Conservation (phyloP, 2,888 invertebrate species). For the Dryobotodes eremita region DNA sequence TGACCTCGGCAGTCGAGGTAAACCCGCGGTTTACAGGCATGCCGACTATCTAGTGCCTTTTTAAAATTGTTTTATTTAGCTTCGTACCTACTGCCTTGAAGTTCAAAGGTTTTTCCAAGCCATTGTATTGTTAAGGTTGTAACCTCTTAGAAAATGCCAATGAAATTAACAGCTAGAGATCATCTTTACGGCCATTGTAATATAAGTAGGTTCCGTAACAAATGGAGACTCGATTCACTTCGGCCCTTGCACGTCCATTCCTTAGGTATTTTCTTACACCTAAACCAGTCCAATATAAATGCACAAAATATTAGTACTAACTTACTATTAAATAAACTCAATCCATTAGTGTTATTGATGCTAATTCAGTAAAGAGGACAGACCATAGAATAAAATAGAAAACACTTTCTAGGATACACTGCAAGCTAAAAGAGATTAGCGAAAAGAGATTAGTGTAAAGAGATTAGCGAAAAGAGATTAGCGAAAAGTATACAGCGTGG, state of each 20-base stretch:
- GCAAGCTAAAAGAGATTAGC: conserved; percentile 26
- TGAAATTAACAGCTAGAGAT: too few species aligned
- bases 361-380: conserved; percentile 27
- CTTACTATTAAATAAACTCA: conserved; percentile 24
- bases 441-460: too few species aligned
- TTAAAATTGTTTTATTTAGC: conserved; percentile 36
- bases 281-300: not conserved
- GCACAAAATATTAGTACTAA: not conserved
- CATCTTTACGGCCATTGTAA: too few species aligned
- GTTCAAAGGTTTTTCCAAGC: conserved; percentile 25
- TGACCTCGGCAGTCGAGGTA: conserved; percentile 53
- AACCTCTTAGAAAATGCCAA: not conserved
- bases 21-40: conserved; percentile 46
- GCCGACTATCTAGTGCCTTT: conserved; percentile 36
- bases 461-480: conserved; percentile 14
- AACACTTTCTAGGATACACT: not conserved
- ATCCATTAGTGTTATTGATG: conserved; percentile 58
- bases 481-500: not conserved
- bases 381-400: conserved; percentile 48
- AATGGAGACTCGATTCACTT: too few species aligned
- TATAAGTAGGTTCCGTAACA: too few species aligned
- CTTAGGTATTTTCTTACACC: not conserved
- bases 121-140: not conserved
- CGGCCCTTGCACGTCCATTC: too few species aligned
- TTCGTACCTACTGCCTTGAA: conserved; percentile 16